Evolutionary conservation across 2,113 vertebrate species (phyloP), one percentile per base, ranked within the genome.

Genomic region (Atractosteus spatula): DNA sequence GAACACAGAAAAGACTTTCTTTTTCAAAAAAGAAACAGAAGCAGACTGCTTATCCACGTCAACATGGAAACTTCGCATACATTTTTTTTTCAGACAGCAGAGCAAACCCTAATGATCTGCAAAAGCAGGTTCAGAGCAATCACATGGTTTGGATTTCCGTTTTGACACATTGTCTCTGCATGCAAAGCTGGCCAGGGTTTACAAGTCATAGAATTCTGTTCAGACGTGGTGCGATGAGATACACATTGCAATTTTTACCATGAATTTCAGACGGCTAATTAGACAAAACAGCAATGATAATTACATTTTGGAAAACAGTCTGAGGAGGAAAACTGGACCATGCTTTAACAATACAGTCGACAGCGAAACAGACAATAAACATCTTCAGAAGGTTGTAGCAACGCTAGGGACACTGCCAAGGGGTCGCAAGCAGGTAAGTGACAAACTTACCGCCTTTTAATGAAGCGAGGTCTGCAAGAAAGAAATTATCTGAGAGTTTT

Each of bases 131-230:
- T 84, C 86, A 81, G 88, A 85, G 75, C 80, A 82, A 57, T 95
- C 95, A 95, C 89, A 77, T 95, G 96, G 83, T 55, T 3, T 62
- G 78, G 76, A 86, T 89, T 92, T 95, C 92, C 91, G 86, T 78
- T 75, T 78, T 82, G 74, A 71, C 73, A 82, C 88, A 63, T 86
- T 85, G 69, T 57, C 77, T 78, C 80, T 72, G 11, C 69, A 69
- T 74, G 55, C 71, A 47, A 76, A 63, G 77, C 68, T 4, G 72
- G 78, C 74, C 51, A 73, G 59, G 59, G 66, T 86, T 81, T 80
- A 87, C 74, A 76, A 41, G 78, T 72, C 68, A 57, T 54, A 80
- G 81, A 71, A 55, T 77, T 62, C 80, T 69, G 29, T 66, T 76
- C 42, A 66, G 75, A 82, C 76, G 79, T 81, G 78, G 79, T 66